Percentiles rank a stretch among this genome's conserved stretches.
These are phyloP conservation scores for Propithecus coquereli DNA, from an alignment of 2,113 vertebrate species.

Conservation along the genomic window DNA sequence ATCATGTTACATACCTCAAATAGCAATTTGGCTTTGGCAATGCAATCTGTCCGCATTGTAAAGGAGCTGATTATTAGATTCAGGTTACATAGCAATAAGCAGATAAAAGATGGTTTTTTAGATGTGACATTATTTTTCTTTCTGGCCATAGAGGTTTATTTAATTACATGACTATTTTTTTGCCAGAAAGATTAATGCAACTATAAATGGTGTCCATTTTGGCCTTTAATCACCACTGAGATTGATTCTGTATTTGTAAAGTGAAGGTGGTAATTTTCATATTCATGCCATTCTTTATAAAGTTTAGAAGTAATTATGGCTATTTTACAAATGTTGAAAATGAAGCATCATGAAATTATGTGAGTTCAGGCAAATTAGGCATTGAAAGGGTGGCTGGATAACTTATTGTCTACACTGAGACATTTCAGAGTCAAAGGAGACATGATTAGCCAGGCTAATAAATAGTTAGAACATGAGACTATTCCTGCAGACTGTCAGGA, in stretches of 20 bases:
- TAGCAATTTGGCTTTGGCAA: slow-evolving; percentile 34
- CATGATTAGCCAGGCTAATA: background rate
- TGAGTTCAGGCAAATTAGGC: slow-evolving; percentile 4
- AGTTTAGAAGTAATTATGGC: background rate
- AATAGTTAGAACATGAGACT: background rate
- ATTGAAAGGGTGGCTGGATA: background rate
- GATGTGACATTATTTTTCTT: slow-evolving; percentile 54
- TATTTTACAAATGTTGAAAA: slow-evolving; percentile 29
- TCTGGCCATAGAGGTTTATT: slow-evolving; percentile 43
- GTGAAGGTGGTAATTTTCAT: slow-evolving; percentile 8
- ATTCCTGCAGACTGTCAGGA: background rate
- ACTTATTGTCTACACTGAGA: background rate
- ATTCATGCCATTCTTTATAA: background rate
- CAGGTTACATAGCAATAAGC: slow-evolving; percentile 41
- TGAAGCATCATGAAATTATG: background rate
- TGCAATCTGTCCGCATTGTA: slow-evolving; percentile 49
- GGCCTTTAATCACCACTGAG: background rate
- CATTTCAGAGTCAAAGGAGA: background rate
- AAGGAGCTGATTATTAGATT: slow-evolving; percentile 57
- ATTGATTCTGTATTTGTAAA: slow-evolving; percentile 17
- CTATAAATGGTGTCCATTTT: background rate
- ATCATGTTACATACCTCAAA: slow-evolving; percentile 19
- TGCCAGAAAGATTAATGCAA: slow-evolving; percentile 42
- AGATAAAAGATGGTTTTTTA: slow-evolving; percentile 56
- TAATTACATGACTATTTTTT: slow-evolving; percentile 43